Base-by-base conservation (phyloP, 1,140 invertebrate genomes). In the Uloborus diversus region DNA sequence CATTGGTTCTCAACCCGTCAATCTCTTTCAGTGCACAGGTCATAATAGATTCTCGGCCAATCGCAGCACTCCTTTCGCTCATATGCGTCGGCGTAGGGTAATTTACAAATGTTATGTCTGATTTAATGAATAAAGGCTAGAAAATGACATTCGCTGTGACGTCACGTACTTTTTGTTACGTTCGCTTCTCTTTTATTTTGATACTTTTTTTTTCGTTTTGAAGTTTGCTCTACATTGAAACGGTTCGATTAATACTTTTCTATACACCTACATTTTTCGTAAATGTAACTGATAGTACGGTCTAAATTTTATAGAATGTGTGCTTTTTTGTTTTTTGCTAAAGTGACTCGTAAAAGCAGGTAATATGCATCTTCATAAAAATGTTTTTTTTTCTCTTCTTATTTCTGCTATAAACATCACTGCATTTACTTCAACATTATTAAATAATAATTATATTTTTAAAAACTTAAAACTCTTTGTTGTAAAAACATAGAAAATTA, bases 41-140 rank as follows among this genome's bases (percentile, higher is more conserved):
- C 65, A 79, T 79, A 68, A 79, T 69, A 68, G 76, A 79, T 69
- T 79, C 56, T 32, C 23, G 62, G 14, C 76, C 76, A 79, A 79
- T 79, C 28, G 35, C 64, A 69, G 56, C 11, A 17, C 56, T 14
- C 35, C 35, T 59, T 23, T 79, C 30, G 27, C n/a, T 13, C 23
- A 61, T 79, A 79, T 79, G 76, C 76, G 76, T 68, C 33, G 65
- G 76, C 51, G 76, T 57, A 49, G 64, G 53, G n/a, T 79, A 79
- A 79, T 79, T 79, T 79, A 59, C 30, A 68, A 69, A 68, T 68
- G 33, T 49, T 79, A 68, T 79, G 51, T 79, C n/a, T 68, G 76
- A 69, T 68, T 79, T 69, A 68, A 79, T 79, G 76, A 79, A 69
- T 49, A 49, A 79, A 62, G 17, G 51, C 64, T 35, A 28, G 42